These are phyloP conservation scores for Tapera naevia DNA, from an alignment of 2,797 vertebrate species.

Conservation along the genomic window DNA sequence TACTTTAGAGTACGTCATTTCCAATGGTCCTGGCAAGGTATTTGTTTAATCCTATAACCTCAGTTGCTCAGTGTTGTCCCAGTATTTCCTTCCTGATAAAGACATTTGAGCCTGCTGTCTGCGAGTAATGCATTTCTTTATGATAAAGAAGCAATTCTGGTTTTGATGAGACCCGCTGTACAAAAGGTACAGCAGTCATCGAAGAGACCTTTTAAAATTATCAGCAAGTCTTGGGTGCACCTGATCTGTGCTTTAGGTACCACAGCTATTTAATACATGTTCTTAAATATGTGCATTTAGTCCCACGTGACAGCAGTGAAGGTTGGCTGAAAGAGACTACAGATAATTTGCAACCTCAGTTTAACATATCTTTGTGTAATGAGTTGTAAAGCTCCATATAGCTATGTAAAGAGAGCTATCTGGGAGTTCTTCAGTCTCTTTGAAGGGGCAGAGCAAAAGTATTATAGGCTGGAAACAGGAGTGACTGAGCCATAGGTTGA, in stretches of 20 bases:
- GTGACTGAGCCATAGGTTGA: background rate
- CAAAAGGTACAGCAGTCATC: background rate
- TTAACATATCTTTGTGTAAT: background rate
- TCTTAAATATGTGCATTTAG: background rate
- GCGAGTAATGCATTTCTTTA: background rate
- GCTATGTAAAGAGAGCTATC: background rate
- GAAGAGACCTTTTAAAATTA: background rate
- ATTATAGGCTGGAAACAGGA: background rate
- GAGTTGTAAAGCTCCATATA: background rate
- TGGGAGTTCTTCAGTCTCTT: background rate
- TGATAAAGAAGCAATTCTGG: background rate
- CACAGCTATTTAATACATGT: background rate
- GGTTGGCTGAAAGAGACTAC: background rate
- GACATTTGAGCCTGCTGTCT: background rate
- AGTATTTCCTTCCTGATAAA: background rate
- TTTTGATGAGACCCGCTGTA: background rate
- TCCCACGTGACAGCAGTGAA: background rate
- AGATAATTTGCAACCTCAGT: background rate
- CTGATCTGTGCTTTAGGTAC: background rate
- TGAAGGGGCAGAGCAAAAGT: background rate
- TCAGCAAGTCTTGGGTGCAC: background rate
- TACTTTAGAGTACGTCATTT: background rate
- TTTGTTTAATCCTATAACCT: background rate
- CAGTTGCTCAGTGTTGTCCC: background rate
- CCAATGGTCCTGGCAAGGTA: background rate